A percentile compares a stretch with the other conserved stretches of the same genome.
phyloP scores from a whole-genome alignment of 2,888 invertebrate species.

The Dynastes tityus region DNA sequence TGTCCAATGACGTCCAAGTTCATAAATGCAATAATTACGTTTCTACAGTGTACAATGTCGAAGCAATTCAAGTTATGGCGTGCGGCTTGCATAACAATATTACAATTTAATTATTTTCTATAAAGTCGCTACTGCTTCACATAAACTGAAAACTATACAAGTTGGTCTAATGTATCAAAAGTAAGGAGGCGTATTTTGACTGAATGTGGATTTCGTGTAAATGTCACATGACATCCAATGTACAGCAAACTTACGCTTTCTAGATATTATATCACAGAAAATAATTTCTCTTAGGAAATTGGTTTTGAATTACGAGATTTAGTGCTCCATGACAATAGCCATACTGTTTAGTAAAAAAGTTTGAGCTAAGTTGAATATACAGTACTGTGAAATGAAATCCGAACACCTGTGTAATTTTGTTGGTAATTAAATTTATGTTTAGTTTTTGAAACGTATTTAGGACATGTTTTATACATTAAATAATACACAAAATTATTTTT shows the following conservation, averaged over 20 bases:
- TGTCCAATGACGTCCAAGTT: no score
- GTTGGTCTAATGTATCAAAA: neutral
- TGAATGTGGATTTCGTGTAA: neutral
- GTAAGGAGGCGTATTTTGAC: neutral
- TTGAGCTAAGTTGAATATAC: no score
- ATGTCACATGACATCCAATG: neutral
- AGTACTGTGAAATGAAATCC: no score
- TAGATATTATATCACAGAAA: neutral
- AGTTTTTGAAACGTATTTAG: no score
- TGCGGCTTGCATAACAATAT: neutral
- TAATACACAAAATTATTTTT: no score
- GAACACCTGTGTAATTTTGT: no score
- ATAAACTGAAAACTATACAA: constrained; percentile 4
- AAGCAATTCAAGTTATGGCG: constrained; percentile 2
- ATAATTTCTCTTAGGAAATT: neutral
- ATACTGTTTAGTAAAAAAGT: no score
- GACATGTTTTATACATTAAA: no score
- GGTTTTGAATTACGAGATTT: neutral
- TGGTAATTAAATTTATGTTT: no score
- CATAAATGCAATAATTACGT: no score
- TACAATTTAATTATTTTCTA: neutral
- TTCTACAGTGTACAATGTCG: neutral
- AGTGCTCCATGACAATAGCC: no score
- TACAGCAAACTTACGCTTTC: neutral
- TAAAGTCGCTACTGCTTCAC: neutral